These are phyloP conservation scores for Marisa cornuarietis DNA, from an alignment of 1,140 invertebrate genomes.

Conservation along the genomic window DNA sequence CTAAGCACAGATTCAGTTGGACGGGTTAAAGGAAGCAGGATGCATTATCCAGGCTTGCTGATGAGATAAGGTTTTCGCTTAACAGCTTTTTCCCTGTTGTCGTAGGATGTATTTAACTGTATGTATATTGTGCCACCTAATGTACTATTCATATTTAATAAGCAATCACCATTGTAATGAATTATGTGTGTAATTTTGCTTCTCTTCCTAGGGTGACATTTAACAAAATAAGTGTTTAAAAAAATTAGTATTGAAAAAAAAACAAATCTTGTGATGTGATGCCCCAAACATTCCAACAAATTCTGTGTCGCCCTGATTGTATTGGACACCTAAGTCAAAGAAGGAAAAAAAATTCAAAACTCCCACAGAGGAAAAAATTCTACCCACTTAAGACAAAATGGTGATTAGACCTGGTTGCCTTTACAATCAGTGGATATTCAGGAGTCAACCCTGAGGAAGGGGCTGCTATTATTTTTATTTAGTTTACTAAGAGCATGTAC, in stretches of 20 bases:
- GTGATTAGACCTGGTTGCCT: too few species aligned
- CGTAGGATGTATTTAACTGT: background rate
- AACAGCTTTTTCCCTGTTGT: background rate
- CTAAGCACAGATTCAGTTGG: background rate
- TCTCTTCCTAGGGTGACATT: background rate
- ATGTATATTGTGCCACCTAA: slow-evolving; percentile 3
- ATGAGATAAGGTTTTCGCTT: background rate
- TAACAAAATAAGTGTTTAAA: too few species aligned
- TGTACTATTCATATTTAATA: slow-evolving; percentile 3
- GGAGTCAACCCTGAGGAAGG: too few species aligned
- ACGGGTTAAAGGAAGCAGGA: background rate
- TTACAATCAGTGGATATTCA: too few species aligned
- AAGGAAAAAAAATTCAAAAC: too few species aligned
- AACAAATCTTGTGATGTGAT: background rate
- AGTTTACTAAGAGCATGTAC: background rate
- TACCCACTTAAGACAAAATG: too few species aligned
- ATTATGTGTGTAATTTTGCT: background rate
- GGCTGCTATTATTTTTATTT: too few species aligned
- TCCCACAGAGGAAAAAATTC: too few species aligned
- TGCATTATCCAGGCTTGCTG: background rate
- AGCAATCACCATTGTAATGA: background rate
- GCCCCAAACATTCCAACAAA: slow-evolving; percentile 7
- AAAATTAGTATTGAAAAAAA: too few species aligned
- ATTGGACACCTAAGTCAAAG: too few species aligned
- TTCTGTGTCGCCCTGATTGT: background rate